phyloP scores from a whole-genome alignment of 1,140 invertebrate species.

The Antheraea pernyi region DNA sequence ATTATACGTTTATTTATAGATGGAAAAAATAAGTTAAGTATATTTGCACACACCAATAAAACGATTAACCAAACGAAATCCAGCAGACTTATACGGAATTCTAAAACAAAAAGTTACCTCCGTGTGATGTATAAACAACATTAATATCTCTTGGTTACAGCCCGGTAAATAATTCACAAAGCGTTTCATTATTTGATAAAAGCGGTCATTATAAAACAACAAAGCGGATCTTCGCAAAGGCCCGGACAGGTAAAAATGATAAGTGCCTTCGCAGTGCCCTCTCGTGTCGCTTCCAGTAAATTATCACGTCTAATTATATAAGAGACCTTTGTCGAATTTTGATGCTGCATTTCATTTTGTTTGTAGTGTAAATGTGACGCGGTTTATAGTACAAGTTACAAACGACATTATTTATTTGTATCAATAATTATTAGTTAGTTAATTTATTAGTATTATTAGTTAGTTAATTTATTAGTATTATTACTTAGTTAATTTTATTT shows the following conservation, averaged over 20 bases:
- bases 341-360: conserved; percentile 67
- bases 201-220: conserved; percentile 18
- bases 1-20: too few relatives aligned
- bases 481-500: too few relatives aligned
- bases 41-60: too few relatives aligned
- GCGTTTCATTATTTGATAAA: conserved; percentile 16
- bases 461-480: too few relatives aligned
- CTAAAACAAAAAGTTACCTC: neutral
- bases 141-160: neutral
- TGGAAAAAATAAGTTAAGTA: too few relatives aligned
- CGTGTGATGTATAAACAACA: neutral
- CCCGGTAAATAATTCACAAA: conserved; percentile 11
- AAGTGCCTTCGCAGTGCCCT: conserved; percentile 37
- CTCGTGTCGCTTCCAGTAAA: conserved; percentile 48
- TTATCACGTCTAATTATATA: conserved; percentile 67
- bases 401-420: neutral
- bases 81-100: neutral
- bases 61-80: too few relatives aligned
- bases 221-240: conserved; percentile 20
- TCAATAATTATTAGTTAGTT: too few relatives aligned
- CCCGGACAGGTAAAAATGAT: conserved; percentile 40
- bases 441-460: too few relatives aligned
- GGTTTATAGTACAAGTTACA: conserved; percentile 23
- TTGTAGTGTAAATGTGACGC: conserved; percentile 41
- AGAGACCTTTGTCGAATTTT: conserved; percentile 54